Percentiles rank a stretch among this genome's conserved stretches.
phyloP scores from a whole-genome alignment of 2,113 vertebrate genomes.

The Oceanodroma tethys region DNA sequence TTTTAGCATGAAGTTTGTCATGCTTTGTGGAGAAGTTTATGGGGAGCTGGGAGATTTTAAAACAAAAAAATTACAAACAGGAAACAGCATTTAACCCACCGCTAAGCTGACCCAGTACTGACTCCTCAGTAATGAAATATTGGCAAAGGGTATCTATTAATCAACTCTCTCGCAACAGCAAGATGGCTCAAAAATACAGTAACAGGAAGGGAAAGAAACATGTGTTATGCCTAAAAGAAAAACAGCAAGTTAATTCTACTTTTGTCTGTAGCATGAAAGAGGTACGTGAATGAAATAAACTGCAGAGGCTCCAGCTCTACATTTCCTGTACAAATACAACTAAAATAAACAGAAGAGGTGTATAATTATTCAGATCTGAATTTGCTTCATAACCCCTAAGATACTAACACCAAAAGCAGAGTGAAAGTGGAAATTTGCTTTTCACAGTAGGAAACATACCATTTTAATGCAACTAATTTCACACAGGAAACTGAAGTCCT shows the following conservation, averaged over 20 bases:
- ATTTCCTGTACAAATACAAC: not conserved
- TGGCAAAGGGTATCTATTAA: slow-evolving; percentile 23
- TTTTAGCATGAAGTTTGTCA: not conserved
- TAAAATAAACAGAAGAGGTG: not conserved
- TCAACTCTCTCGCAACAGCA: not conserved
- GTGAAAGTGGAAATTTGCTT: not conserved
- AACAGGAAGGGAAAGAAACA: not conserved
- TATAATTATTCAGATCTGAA: not conserved
- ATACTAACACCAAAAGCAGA: not conserved
- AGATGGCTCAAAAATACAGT: not conserved
- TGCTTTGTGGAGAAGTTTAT: not conserved
- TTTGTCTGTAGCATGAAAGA: not conserved
- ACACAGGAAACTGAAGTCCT: not conserved
- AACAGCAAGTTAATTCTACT: not conserved
- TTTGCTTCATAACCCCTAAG: not conserved
- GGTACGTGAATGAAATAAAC: not conserved
- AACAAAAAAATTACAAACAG: not conserved
- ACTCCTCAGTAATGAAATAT: slow-evolving; percentile 7
- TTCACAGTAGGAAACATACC: not conserved
- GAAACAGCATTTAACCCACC: slow-evolving; percentile 3
- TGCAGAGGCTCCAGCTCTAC: not conserved
- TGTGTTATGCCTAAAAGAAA: not conserved
- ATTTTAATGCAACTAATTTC: not conserved
- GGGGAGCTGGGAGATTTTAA: not conserved
- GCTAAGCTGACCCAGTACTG: not conserved